These are phyloP conservation scores for Etheostoma cragini DNA, from an alignment of 2,113 vertebrate genomes.

Conservation along the genomic window DNA sequence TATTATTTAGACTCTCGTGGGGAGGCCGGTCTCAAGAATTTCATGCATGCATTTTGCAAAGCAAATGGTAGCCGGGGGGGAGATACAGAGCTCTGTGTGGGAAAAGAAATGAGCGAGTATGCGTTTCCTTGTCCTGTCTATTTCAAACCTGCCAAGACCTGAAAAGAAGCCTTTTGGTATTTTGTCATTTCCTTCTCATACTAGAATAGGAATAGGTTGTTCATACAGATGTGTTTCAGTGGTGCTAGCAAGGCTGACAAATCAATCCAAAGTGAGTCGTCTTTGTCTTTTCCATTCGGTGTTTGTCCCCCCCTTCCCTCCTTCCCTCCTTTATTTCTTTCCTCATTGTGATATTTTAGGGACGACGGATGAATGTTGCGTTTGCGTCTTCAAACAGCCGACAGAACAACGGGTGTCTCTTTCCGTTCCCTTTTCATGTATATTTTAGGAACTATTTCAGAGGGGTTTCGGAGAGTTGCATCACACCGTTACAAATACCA, in stretches of 20 bases:
- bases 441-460: constrained; percentile 81
- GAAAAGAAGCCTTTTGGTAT: constrained; percentile 42
- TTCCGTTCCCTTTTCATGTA: constrained; percentile 75
- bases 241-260: constrained; percentile 41
- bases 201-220: constrained; percentile 27
- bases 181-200: constrained; percentile 44
- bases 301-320: constrained; percentile 18
- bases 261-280: constrained; percentile 19
- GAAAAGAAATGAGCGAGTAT: constrained; percentile 70
- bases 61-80: constrained; percentile 75
- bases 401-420: constrained; percentile 53
- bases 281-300: constrained; percentile 34
- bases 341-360: constrained; percentile 54
- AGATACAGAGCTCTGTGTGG: constrained; percentile 71
- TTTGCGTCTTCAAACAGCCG: constrained; percentile 59
- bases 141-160: constrained; percentile 57
- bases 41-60: constrained; percentile 79
- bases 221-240: constrained; percentile 39
- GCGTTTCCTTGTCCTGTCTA: constrained; percentile 53
- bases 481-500: constrained; percentile 68
- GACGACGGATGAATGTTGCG: constrained; percentile 64
- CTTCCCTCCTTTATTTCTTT: constrained; percentile 20
- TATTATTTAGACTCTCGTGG: constrained; percentile 80
- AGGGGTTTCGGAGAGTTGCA: constrained; percentile 77
- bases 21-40: constrained; percentile 77